Evolutionary conservation across 2,113 vertebrate genomes (phyloP).

Genomic region (Cricetomys ansorgei): DNA sequence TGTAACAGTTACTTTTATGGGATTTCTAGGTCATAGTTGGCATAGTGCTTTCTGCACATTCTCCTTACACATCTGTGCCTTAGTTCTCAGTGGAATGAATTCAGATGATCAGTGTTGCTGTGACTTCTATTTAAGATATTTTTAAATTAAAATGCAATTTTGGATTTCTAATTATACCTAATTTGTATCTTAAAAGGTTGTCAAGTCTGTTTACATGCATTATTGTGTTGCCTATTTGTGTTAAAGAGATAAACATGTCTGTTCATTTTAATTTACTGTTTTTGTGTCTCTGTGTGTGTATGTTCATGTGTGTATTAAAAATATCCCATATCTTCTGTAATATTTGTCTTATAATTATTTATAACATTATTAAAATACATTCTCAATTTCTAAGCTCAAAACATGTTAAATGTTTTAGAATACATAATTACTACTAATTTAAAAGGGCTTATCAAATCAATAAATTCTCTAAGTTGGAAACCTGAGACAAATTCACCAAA

Average conservation of each 20-base stretch:
- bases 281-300: constrained; percentile 56
- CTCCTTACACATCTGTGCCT: constrained; percentile 60
- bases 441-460: neutral
- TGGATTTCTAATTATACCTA: constrained; percentile 37
- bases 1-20: neutral
- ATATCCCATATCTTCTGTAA: constrained; percentile 58
- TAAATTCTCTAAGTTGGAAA: neutral
- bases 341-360: constrained; percentile 70
- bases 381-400: constrained; percentile 6
- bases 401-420: neutral
- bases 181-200: constrained; percentile 58
- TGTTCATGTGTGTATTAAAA: constrained; percentile 76
- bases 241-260: constrained; percentile 62
- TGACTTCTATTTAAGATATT: constrained; percentile 11
- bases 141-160: constrained; percentile 61
- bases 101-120: neutral
- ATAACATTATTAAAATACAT: neutral
- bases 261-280: constrained; percentile 74
- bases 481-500: neutral
- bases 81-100: constrained; percentile 35
- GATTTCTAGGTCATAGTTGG: neutral
- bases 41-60: neutral
- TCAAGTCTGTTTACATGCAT: constrained; percentile 60
- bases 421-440: neutral
- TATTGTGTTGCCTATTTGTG: constrained; percentile 68